These are phyloP conservation scores for Columba guinea DNA, from an alignment of 2,797 vertebrate species.

Conservation along the genomic window DNA sequence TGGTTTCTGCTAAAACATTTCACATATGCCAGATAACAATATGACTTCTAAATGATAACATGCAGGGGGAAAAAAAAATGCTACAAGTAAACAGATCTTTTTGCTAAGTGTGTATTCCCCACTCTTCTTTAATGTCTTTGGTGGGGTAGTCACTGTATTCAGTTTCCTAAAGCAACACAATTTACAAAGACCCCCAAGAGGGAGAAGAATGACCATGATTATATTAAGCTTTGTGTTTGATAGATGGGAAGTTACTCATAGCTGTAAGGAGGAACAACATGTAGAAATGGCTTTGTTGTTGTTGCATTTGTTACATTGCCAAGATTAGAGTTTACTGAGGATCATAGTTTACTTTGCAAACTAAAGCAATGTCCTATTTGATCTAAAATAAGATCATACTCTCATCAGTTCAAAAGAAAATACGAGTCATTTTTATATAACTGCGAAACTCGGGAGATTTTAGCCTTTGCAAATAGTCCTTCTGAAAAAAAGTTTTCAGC, in stretches of 20 bases:
- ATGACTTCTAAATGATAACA: background rate
- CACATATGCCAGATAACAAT: background rate
- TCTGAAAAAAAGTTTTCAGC: background rate
- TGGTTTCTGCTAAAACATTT: background rate
- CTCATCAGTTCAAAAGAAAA: conserved; percentile 39
- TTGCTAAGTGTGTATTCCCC: background rate
- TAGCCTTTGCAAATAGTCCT: conserved; percentile 17
- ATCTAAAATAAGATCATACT: conserved; percentile 54
- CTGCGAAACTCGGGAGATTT: background rate
- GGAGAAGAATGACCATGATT: background rate
- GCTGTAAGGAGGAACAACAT: conserved; percentile 42
- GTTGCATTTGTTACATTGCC: conserved; percentile 60
- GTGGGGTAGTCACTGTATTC: background rate
- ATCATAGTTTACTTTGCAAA: conserved; percentile 4
- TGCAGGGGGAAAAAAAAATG: background rate
- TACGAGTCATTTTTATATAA: conserved; percentile 3
- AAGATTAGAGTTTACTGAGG: conserved; percentile 46
- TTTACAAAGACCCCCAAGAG: conserved; percentile 54
- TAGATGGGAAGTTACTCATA: conserved; percentile 56
- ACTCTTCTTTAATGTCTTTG: background rate
- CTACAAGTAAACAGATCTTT: background rate
- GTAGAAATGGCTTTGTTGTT: conserved; percentile 54
- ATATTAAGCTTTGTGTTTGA: conserved; percentile 52
- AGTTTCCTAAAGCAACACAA: conserved; percentile 18
- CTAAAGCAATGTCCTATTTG: conserved; percentile 33